phyloP scores from a whole-genome alignment of 2,888 invertebrate species.

The Drosophila mimica region DNA sequence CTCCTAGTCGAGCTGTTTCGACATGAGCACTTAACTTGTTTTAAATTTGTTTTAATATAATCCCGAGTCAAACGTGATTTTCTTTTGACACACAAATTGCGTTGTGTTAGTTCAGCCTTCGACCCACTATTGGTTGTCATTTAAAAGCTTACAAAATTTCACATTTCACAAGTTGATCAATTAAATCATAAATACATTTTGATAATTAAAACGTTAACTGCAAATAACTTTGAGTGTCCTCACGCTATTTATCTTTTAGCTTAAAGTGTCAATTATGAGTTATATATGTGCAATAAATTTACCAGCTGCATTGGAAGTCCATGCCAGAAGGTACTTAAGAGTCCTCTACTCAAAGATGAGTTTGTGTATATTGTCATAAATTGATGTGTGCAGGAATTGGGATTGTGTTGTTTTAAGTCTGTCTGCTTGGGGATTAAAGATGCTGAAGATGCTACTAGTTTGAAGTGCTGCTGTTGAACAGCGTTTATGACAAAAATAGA shows the following conservation, averaged over 20 bases:
- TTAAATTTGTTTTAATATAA: background rate
- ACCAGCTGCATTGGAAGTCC: slow-evolving; percentile 5
- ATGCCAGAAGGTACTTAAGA: slow-evolving; percentile 1
- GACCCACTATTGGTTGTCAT: background rate
- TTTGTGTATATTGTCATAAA: slow-evolving; percentile 7
- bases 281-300: slow-evolving; percentile 30
- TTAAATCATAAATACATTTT: slow-evolving; percentile 8
- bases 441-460: slow-evolving; percentile 16
- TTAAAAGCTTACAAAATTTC: background rate
- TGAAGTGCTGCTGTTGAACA: slow-evolving; percentile 42
- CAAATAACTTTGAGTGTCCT: slow-evolving; percentile 13
- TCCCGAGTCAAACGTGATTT: background rate
- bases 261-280: slow-evolving; percentile 33
- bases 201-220: slow-evolving; percentile 6
- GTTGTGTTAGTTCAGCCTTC: background rate
- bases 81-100: background rate
- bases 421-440: slow-evolving; percentile 14
- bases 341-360: background rate
- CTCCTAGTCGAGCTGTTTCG: background rate
- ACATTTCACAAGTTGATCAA: background rate
- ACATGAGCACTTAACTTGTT: background rate
- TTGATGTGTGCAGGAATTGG: slow-evolving; percentile 4
- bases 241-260: background rate
- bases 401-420: slow-evolving; percentile 25
- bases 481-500: slow-evolving; percentile 58